Evolutionary conservation across 1,140 invertebrate species (phyloP).

Genomic region (Venustaconcha ellipsiformis): DNA sequence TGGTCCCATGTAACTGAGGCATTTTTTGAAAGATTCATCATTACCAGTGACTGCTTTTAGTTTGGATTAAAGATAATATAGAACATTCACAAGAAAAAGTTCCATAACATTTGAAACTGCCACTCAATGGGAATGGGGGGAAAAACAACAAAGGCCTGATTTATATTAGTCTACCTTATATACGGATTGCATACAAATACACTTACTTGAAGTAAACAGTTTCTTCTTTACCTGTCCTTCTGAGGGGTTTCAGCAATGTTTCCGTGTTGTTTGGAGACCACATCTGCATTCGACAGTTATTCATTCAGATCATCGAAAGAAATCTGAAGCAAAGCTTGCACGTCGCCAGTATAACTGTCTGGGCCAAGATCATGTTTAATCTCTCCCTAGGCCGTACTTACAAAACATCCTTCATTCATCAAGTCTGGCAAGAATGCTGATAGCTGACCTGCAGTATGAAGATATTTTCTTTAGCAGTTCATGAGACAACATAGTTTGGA

Average conservation of each 20-base stretch:
- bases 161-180: too few relatives aligned
- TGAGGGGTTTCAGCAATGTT: constrained; percentile 1
- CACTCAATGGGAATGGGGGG: too few relatives aligned
- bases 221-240: constrained; percentile 2
- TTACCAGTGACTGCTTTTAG: too few relatives aligned
- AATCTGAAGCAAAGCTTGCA: background rate
- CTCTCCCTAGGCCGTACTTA: background rate
- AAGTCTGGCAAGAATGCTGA: constrained; percentile 8
- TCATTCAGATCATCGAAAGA: background rate
- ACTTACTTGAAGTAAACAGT: constrained; percentile 4
- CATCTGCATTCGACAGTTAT: background rate
- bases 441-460: constrained; percentile 4
- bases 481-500: constrained; percentile 3
- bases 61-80: too few relatives aligned
- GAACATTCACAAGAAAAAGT: too few relatives aligned
- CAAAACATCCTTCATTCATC: constrained; percentile 4
- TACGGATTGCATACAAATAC: background rate
- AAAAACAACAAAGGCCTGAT: too few relatives aligned
- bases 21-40: too few relatives aligned
- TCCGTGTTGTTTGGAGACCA: background rate
- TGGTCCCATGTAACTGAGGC: too few relatives aligned
- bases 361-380: constrained; percentile 4
- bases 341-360: background rate
- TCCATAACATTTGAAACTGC: too few relatives aligned
- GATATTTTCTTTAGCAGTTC: constrained; percentile 6